These are phyloP conservation scores for Brachyhypopomus gauderio DNA, from an alignment of 2,113 vertebrate genomes.

Conservation along the genomic window DNA sequence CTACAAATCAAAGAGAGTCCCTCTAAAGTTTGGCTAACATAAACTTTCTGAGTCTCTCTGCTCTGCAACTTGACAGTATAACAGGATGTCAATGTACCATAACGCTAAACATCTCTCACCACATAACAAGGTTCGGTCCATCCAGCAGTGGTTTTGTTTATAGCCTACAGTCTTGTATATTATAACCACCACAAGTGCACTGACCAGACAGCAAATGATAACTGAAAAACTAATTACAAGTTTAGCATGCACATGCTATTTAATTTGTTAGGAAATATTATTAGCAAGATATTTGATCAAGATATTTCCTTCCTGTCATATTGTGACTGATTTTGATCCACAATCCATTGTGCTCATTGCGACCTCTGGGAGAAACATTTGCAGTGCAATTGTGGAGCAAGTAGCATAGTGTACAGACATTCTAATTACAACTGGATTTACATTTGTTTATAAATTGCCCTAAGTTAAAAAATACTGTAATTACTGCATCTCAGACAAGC, in stretches of 20 bases:
- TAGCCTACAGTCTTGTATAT: background rate
- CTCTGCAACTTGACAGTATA: background rate
- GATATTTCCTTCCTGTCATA: background rate
- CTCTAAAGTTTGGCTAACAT: slow-evolving; percentile 6
- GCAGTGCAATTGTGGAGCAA: slow-evolving; percentile 7
- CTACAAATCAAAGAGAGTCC: slow-evolving; percentile 37
- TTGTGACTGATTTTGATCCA: background rate
- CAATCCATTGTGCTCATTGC: background rate
- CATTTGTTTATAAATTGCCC: slow-evolving; percentile 36
- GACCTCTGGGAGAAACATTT: slow-evolving; percentile 22
- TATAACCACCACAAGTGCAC: background rate
- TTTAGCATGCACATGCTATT: background rate
- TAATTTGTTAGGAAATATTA: background rate
- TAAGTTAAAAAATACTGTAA: slow-evolving; percentile 11
- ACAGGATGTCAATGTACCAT: background rate
- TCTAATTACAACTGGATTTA: slow-evolving; percentile 8
- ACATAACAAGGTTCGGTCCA: background rate
- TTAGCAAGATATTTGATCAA: background rate
- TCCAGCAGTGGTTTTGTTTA: background rate
- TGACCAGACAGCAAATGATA: background rate
- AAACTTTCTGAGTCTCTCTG: slow-evolving; percentile 23
- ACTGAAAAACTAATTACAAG: background rate
- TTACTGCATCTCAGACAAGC: slow-evolving; percentile 31
- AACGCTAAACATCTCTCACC: slow-evolving; percentile 5
- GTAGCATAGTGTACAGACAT: slow-evolving; percentile 36